Percentiles rank a stretch among this genome's conserved stretches.
Conservation (phyloP, 2,888 invertebrate species). For the Neuroscelio doddi region DNA sequence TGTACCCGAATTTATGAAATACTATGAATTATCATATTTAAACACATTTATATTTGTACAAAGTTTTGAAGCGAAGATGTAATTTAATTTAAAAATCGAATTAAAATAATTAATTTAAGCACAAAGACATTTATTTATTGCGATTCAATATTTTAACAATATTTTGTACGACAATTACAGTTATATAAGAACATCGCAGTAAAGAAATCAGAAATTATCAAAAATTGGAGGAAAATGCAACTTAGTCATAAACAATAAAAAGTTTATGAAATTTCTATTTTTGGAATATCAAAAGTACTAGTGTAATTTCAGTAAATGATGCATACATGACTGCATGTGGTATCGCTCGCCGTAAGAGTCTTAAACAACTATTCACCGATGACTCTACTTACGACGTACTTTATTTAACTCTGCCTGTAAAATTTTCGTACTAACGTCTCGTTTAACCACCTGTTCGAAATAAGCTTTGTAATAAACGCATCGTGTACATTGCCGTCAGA, state of each 20-base stretch:
- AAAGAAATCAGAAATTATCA: too few species aligned
- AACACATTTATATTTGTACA: too few species aligned
- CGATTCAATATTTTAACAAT: too few species aligned
- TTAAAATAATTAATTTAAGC: too few species aligned
- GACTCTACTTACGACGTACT: constrained; percentile 29
- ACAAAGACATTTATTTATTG: too few species aligned
- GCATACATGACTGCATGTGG: constrained; percentile 10
- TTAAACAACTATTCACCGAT: constrained; percentile 13
- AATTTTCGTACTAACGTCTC: constrained; percentile 44
- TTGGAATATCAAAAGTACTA: constrained; percentile 59
- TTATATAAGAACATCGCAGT: too few species aligned
- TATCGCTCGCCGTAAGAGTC: constrained; percentile 21
- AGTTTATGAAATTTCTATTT: constrained; percentile 64
- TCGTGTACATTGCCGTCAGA: constrained; percentile 37
- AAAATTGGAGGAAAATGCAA: too few species aligned
- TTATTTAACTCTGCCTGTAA: constrained; percentile 35
- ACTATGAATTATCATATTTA: too few species aligned
- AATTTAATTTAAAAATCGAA: too few species aligned
- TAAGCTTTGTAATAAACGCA: constrained; percentile 30
- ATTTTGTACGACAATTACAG: too few species aligned
- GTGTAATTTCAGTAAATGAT: constrained; percentile 38
- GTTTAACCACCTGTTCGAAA: constrained; percentile 51
- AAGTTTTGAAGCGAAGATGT: too few species aligned
- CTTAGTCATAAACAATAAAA: constrained; percentile 64
- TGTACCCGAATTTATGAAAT: too few species aligned